Evolutionary conservation across 2,888 invertebrate species (phyloP), one percentile per base, ranked within the genome.

Genomic region (Chorisops tibialis): DNA sequence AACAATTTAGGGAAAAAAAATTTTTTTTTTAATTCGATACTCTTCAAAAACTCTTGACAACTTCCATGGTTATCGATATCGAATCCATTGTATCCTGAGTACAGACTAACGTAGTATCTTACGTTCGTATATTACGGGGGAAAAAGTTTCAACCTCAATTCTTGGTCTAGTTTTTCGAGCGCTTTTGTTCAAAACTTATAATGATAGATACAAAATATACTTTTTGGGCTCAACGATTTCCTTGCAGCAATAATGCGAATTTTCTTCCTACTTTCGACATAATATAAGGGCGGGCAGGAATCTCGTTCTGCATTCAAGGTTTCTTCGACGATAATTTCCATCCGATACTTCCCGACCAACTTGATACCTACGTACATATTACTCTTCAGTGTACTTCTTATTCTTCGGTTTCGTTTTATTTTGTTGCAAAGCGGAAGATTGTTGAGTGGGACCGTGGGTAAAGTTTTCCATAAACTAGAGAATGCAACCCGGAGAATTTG

Each of bases 191-290:
- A n/a, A 47, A 47, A 47, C 47, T 47, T 47, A 47, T 47, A 47
- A 47, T 47, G 47, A 47, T 47, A 47, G 47, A 47, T 22, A 47
- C 22, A 47, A n/a, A 47, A 47, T 47, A 47, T 47, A 4, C 47
- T 47, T 47, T 47, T n/a, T 21, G 18, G 21, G 22, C 22, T 9
- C 47, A n/a, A 47, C 22, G n/a, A 21, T 19, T 47, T 47, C 21
- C 47, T 21, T 21, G 47, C 47, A 21, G 47, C 47, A 9, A 47
- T 47, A 47, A n/a, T 47, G 47, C 19, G 22, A 47, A 47, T 47
- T 47, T 47, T 21, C 22, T 22, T 6, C 12, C 16, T 6, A 5
- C 16, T 39, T 39, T 39, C 39, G 12, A 12, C 4, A 5, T 1
- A n/a, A 16, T 39, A 11, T 14, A n/a, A 11, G 12, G 16, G 39